Percentiles rank a stretch among this genome's conserved stretches.
Conservation (phyloP, 1,140 invertebrate species). For the Lutraria rhynchaena region DNA sequence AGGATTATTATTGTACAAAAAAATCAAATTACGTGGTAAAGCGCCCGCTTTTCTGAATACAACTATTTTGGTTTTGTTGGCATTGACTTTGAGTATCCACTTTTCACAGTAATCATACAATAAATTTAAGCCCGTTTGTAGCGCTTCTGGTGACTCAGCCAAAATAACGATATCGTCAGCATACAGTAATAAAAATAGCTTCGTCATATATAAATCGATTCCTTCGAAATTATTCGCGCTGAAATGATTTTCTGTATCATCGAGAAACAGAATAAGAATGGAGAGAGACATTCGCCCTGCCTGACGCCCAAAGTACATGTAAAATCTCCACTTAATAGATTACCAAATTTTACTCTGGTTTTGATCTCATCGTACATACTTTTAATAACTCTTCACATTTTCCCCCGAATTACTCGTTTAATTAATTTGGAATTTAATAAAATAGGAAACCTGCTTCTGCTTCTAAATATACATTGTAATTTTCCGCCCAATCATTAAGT, state of each 20-base stretch:
- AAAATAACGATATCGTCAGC: slow-evolving; percentile 50
- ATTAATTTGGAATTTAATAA: slow-evolving; percentile 43
- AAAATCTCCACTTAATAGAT: slow-evolving; percentile 17
- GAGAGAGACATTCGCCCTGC: slow-evolving; percentile 44
- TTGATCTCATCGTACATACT: slow-evolving; percentile 46
- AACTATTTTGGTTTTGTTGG: slow-evolving; percentile 12
- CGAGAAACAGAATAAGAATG: slow-evolving; percentile 49
- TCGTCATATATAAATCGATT: slow-evolving; percentile 21
- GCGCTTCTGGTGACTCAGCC: background rate
- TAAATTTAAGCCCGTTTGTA: slow-evolving; percentile 17
- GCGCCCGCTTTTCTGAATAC: slow-evolving; percentile 18
- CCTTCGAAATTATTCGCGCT: background rate
- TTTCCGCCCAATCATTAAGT: slow-evolving; percentile 32
- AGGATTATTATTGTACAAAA: slow-evolving; percentile 2
- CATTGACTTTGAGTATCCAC: slow-evolving; percentile 31
- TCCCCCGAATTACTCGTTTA: background rate
- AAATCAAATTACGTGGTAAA: slow-evolving; percentile 5
- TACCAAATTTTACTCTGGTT: slow-evolving; percentile 14
- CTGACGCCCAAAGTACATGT: slow-evolving; percentile 23
- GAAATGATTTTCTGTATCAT: slow-evolving; percentile 22
- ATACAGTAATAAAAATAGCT: slow-evolving; percentile 32
- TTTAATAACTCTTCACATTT: slow-evolving; percentile 40
- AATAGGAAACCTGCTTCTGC: slow-evolving; percentile 32
- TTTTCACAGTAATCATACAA: slow-evolving; percentile 15
- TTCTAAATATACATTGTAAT: slow-evolving; percentile 39